phyloP scores from a whole-genome alignment of 2,888 invertebrate species.

The Seira musarum region DNA sequence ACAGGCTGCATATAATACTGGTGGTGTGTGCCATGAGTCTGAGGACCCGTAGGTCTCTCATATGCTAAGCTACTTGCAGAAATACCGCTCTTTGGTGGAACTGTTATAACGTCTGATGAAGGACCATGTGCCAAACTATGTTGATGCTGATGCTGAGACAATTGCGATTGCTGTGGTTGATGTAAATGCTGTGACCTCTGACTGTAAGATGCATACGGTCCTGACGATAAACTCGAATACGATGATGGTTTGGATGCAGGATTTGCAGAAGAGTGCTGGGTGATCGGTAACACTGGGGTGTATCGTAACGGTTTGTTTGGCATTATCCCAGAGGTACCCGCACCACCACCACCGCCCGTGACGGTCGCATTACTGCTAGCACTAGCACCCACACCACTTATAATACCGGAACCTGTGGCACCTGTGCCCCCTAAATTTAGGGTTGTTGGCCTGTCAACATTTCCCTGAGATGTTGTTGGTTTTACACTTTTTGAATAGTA shows the following conservation, averaged over 20 bases:
- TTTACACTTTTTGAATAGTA: constrained; percentile 49
- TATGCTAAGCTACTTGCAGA: constrained; percentile 47
- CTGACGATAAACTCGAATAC: constrained; percentile 62
- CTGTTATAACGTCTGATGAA: constrained; percentile 65
- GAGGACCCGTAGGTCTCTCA: constrained; percentile 51
- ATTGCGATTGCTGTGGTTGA: constrained; percentile 39
- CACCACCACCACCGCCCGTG: constrained; percentile 27
- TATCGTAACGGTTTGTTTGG: constrained; percentile 68
- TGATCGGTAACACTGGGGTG: constrained; percentile 60
- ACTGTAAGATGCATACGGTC: constrained; percentile 61
- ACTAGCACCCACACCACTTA: constrained; percentile 28
- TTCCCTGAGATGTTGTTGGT: constrained; percentile 27
- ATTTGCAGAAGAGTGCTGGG: constrained; percentile 39
- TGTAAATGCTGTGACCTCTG: constrained; percentile 21
- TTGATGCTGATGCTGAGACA: constrained; percentile 31
- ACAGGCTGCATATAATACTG: constrained; percentile 60
- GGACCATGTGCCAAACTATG: background rate
- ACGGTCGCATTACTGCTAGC: background rate
- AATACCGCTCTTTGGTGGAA: constrained; percentile 65
- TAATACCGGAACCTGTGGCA: constrained; percentile 21
- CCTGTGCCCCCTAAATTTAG: constrained; percentile 60
- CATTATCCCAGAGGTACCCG: constrained; percentile 35
- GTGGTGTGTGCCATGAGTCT: constrained; percentile 54
- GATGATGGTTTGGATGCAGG: constrained; percentile 57
- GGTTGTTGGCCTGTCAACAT: constrained; percentile 64